Evolutionary conservation across 2,888 invertebrate genomes (phyloP), one percentile per base, ranked within the genome.

Genomic region (Oegoconia quadripuncta): DNA sequence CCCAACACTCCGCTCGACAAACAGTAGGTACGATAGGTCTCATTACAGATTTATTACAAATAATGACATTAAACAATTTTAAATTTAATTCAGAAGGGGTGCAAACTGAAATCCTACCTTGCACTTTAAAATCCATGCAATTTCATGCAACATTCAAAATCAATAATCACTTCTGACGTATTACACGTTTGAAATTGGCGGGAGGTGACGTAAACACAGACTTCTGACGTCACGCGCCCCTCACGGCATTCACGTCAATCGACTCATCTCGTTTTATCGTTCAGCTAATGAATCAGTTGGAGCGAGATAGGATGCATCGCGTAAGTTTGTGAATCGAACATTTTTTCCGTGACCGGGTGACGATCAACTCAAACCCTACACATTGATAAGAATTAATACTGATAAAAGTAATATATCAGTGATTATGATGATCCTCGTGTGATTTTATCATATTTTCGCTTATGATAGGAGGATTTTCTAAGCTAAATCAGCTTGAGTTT

Each of bases 251-350:
- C 51, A 51, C 44, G 50, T 50, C 41, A 39, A 41, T 53, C 37
- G 59, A 56, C 18, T 55, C 39, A 37, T 73, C 76, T 70, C 71
- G 18, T 41, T 81, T 61, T 39, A 52, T 53, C 74, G 28, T 57
- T 56, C 35, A 37, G 62, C 44, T 54, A 59, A 66, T 74, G 69
- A 68, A 68, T 72, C 60, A 55, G 65, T 53, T 46, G 41, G 64
- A 79, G 55, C 50, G 74, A 74, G 73, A 80, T 12, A 48, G 64
- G 54, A 41, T 37, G 41, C 59, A 34, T 62, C 67, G 64, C 72
- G 74, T 76, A 77, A 75, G 69, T 70, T 82, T 75, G 79, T 84
- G 84, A 84, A 86, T 86, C 59, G 79, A 75, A 71, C 69, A 66
- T 75, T 75, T 77, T 82, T 78, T 74, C 58, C 8, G 62, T 55